These are phyloP conservation scores for Phyllostomus hastatus DNA, from an alignment of 2,113 vertebrate genomes.

Conservation along the genomic window DNA sequence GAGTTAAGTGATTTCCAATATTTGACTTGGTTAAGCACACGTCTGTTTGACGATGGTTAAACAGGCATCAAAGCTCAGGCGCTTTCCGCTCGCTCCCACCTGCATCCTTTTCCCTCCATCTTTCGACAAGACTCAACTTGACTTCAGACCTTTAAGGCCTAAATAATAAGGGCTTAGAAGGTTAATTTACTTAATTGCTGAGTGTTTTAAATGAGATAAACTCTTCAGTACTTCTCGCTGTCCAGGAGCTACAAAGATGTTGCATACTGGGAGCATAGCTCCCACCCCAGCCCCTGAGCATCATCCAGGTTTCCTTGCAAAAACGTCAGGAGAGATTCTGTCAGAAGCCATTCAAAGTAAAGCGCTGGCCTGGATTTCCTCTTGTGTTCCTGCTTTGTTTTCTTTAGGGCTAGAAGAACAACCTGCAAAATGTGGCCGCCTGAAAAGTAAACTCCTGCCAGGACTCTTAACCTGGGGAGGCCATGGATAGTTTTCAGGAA, in stretches of 20 bases:
- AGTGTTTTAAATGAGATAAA: neutral
- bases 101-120: neutral
- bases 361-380: neutral
- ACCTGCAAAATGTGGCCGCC: neutral
- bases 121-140: neutral
- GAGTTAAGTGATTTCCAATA: neutral
- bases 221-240: neutral
- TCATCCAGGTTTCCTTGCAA: neutral
- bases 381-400: neutral
- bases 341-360: neutral
- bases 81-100: neutral
- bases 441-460: neutral
- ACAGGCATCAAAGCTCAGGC: neutral
- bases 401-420: neutral
- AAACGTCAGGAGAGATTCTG: neutral
- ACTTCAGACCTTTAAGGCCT: neutral
- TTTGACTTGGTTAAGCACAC: neutral
- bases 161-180: neutral
- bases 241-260: neutral
- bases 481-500: neutral
- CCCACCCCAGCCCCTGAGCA: fast-evolving
- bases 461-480: neutral
- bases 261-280: neutral
- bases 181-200: neutral
- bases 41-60: neutral